Percentiles rank a stretch among this genome's conserved stretches.
Evolutionary conservation across 2,888 invertebrate genomes (phyloP).

Genomic region (Eristalis pertinax): DNA sequence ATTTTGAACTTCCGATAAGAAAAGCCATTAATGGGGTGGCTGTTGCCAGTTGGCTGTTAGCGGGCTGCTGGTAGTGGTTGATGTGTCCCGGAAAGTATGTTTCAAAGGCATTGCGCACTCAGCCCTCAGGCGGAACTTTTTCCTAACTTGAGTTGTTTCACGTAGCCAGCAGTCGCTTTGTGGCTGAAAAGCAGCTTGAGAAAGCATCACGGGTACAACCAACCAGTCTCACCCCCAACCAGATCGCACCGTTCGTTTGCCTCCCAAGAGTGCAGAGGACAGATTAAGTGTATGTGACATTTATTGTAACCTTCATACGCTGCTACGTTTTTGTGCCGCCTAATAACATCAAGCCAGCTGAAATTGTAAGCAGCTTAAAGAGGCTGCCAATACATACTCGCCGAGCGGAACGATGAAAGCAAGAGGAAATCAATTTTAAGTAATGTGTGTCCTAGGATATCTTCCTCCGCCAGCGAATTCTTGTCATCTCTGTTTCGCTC

Average conservation of each 20-base stretch:
- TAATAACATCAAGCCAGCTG: conserved; percentile 29
- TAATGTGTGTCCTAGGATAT: conserved; percentile 49
- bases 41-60: conserved; percentile 5
- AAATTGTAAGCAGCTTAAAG: conserved; percentile 38
- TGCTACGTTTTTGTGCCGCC: conserved; percentile 26
- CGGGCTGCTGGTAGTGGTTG: neutral
- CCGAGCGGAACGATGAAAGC: neutral
- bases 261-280: conserved; percentile 51
- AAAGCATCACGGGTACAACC: conserved; percentile 57
- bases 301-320: conserved; percentile 67
- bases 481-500: conserved; percentile 38
- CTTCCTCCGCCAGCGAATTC: conserved; percentile 33
- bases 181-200: conserved; percentile 16
- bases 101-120: conserved; percentile 51
- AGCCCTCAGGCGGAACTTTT: conserved; percentile 59
- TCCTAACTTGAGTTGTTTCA: conserved; percentile 23
- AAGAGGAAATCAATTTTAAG: conserved; percentile 60
- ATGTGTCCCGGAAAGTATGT: conserved; percentile 15
- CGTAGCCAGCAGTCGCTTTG: conserved; percentile 17
- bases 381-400: neutral
- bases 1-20: conserved; percentile 78
- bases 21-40: conserved; percentile 58
- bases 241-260: neutral
- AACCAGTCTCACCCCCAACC: neutral
- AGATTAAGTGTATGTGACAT: conserved; percentile 70